Percentiles rank a stretch among this genome's conserved stretches.
These are phyloP conservation scores for Athene cunicularia DNA, from an alignment of 2,113 vertebrate species.

Conservation along the genomic window DNA sequence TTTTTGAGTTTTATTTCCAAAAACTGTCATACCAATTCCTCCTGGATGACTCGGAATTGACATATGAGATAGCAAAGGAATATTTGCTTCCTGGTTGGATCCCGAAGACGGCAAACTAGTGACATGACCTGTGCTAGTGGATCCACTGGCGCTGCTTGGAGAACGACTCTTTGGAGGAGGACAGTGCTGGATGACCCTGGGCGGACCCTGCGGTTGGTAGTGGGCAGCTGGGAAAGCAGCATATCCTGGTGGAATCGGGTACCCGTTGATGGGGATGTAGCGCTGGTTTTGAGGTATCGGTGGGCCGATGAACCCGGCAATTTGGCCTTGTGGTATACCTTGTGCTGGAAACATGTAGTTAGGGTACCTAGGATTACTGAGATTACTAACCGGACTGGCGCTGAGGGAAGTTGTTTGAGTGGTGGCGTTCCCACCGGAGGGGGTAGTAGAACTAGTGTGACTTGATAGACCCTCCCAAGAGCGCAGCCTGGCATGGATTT, in stretches of 20 bases:
- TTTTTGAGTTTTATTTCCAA: constrained; percentile 90
- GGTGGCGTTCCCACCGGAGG: constrained; percentile 95
- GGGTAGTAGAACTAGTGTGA: constrained; percentile 94
- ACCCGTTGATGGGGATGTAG: constrained; percentile 96
- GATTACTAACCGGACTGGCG: constrained; percentile 95
- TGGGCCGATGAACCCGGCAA: constrained; percentile 85
- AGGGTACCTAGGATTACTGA: constrained; percentile 92
- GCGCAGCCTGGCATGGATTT: constrained; percentile 90
- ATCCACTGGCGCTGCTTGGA: constrained; percentile 96
- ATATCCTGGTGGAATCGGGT: constrained; percentile 93
- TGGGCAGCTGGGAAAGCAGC: constrained; percentile 93
- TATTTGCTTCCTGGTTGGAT: constrained; percentile 97
- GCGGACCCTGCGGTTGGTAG: constrained; percentile 80
- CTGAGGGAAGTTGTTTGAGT: constrained; percentile 98
- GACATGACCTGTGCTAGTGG: constrained; percentile 96
- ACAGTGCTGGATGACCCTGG: constrained; percentile 91
- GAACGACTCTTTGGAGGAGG: constrained; percentile 97
- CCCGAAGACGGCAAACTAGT: constrained; percentile 94
- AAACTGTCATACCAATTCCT: constrained; percentile 80
- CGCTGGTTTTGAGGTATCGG: constrained; percentile 87
- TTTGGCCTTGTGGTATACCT: constrained; percentile 86
- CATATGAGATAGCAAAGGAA: constrained; percentile 92
- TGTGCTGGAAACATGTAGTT: constrained; percentile 92
- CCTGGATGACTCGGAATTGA: constrained; percentile 82
- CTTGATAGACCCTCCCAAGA: constrained; percentile 96